These are phyloP conservation scores for Syrrhaptes paradoxus DNA, from an alignment of 2,113 vertebrate genomes.

Conservation along the genomic window DNA sequence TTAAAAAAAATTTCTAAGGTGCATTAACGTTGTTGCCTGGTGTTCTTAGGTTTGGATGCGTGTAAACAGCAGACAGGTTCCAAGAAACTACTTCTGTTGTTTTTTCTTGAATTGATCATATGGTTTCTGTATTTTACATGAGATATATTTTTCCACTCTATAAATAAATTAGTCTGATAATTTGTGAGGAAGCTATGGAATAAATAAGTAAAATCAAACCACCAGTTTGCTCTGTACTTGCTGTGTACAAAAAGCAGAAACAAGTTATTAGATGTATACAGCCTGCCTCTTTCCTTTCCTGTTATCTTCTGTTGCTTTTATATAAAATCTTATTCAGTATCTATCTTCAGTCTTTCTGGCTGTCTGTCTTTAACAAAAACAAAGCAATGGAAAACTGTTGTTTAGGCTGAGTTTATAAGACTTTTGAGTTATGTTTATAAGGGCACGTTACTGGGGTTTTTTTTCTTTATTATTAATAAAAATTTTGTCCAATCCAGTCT, in stretches of 20 bases:
- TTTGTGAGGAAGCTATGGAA: not conserved
- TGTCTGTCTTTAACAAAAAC: not conserved
- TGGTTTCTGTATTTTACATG: not conserved
- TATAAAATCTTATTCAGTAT: not conserved
- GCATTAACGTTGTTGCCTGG: fast-evolving
- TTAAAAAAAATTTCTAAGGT: not conserved
- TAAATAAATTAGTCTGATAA: not conserved
- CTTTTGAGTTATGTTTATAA: not conserved
- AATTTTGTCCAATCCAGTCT: not conserved
- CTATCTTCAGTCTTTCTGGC: not conserved
- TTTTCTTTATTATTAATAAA: not conserved
- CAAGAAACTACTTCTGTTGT: not conserved
- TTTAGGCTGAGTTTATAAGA: not conserved
- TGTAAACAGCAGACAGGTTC: not conserved
- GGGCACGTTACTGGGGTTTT: not conserved
- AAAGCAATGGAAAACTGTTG: not conserved
- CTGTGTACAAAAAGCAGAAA: not conserved
- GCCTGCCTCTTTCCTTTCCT: not conserved
- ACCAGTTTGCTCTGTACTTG: not conserved
- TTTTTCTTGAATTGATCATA: not conserved
- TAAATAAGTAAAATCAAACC: not conserved
- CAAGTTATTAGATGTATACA: not conserved
- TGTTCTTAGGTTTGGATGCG: not conserved
- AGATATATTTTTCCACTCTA: not conserved
- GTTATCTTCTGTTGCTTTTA: not conserved